phyloP scores from a whole-genome alignment of 2,797 vertebrate species.

The Ciconia nigra region DNA sequence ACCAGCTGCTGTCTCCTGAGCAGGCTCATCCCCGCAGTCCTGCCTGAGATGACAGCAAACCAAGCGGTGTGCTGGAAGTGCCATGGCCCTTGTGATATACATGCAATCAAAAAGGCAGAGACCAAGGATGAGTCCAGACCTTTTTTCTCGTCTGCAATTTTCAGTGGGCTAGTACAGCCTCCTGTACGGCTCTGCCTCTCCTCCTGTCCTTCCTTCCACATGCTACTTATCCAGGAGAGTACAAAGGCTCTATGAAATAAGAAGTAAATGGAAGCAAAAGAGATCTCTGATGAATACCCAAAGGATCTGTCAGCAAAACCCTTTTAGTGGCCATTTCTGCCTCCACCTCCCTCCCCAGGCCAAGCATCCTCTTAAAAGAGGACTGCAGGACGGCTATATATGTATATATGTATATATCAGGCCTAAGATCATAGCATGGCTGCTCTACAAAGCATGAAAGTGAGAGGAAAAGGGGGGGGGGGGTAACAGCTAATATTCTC shows the following conservation, averaged over 20 bases:
- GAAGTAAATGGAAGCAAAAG: neutral
- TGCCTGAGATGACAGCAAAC: neutral
- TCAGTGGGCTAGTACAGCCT: neutral
- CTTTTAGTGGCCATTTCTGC: neutral
- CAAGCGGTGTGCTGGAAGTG: neutral
- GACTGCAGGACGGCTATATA: neutral
- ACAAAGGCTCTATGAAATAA: neutral
- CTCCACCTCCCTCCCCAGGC: neutral
- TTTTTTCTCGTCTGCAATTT: neutral
- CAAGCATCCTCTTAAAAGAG: neutral
- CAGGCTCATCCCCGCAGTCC: neutral
- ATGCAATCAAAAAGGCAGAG: neutral
- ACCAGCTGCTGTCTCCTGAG: neutral
- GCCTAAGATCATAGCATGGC: neutral
- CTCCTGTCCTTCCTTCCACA: neutral
- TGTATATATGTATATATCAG: neutral
- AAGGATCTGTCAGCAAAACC: neutral
- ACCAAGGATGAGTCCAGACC: neutral
- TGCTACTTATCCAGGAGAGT: neutral
- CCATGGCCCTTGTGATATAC: neutral
- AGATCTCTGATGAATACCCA: neutral
- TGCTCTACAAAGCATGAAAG: neutral
- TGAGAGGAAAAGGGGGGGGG: neutral
- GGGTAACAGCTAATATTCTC: neutral
- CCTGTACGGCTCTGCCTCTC: neutral